These are phyloP conservation scores for Stenurella melanura DNA, from an alignment of 2,888 invertebrate species.

Conservation along the genomic window DNA sequence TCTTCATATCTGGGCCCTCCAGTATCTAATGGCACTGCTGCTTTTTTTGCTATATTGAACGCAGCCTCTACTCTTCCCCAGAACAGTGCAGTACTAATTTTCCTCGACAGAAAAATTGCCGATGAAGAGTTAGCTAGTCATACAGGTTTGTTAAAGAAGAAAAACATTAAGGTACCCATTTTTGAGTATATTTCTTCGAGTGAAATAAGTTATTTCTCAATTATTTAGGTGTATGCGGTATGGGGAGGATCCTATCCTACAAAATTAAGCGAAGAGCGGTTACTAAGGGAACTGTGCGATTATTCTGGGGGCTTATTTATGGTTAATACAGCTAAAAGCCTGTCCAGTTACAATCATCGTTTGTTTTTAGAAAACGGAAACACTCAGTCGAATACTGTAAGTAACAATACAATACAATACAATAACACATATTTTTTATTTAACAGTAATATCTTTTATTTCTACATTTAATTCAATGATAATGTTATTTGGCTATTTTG, in stretches of 20 bases:
- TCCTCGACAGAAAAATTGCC: slow-evolving; percentile 76
- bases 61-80: slow-evolving; percentile 79
- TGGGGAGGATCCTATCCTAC: slow-evolving; percentile 73
- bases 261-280: slow-evolving; percentile 71
- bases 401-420: slow-evolving; percentile 19
- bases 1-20: slow-evolving; percentile 52
- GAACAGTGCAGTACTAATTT: slow-evolving; percentile 79
- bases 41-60: slow-evolving; percentile 77
- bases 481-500: no score
- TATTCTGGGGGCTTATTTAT: slow-evolving; percentile 74
- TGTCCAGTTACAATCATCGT: slow-evolving; percentile 54
- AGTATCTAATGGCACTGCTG: slow-evolving; percentile 73
- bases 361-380: slow-evolving; percentile 47
- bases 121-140: slow-evolving; percentile 73
- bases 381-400: slow-evolving; percentile 41
- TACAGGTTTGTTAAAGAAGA: slow-evolving; percentile 45
- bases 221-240: slow-evolving; percentile 72
- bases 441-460: no score
- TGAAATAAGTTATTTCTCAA: neutral
- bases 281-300: slow-evolving; percentile 72
- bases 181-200: slow-evolving; percentile 38
- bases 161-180: slow-evolving; percentile 71
- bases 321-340: slow-evolving; percentile 57
- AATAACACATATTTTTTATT: no score
- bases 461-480: no score